Conservation (phyloP, 2,113 vertebrate species). For the Craseonycteris thonglongyai region DNA sequence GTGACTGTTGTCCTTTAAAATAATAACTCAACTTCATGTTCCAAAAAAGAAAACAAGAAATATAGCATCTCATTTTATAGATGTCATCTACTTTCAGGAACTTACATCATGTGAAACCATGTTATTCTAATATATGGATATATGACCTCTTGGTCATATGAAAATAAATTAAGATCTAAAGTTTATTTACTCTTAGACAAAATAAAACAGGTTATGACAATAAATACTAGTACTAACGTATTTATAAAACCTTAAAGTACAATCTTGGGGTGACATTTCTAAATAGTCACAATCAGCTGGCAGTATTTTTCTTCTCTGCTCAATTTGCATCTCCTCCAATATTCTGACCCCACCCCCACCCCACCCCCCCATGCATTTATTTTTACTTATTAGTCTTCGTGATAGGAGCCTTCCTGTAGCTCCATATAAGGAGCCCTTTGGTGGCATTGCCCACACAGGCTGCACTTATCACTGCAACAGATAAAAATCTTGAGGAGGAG, state of each 20-base stretch:
- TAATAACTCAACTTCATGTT: not conserved
- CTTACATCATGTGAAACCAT: not conserved
- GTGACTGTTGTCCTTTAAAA: not conserved
- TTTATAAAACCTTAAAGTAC: not conserved
- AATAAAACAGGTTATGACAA: not conserved
- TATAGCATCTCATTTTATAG: not conserved
- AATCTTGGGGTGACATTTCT: not conserved
- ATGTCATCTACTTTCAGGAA: not conserved
- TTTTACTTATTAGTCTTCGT: not conserved
- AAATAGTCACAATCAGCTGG: not conserved
- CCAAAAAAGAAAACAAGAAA: not conserved
- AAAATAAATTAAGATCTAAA: conserved; percentile 20
- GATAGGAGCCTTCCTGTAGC: not conserved
- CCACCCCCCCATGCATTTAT: not conserved
- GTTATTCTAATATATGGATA: not conserved
- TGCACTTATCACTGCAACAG: not conserved
- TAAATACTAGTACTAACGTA: not conserved
- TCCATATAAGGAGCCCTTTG: not conserved
- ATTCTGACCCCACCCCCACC: not conserved
- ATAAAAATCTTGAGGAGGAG: not conserved
- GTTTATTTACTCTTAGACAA: not conserved
- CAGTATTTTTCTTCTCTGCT: not conserved
- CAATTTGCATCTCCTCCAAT: not conserved
- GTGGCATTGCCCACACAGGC: not conserved
- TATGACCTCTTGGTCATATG: not conserved